phyloP scores from a whole-genome alignment of 2,888 invertebrate genomes.

The Rutpela maculata region DNA sequence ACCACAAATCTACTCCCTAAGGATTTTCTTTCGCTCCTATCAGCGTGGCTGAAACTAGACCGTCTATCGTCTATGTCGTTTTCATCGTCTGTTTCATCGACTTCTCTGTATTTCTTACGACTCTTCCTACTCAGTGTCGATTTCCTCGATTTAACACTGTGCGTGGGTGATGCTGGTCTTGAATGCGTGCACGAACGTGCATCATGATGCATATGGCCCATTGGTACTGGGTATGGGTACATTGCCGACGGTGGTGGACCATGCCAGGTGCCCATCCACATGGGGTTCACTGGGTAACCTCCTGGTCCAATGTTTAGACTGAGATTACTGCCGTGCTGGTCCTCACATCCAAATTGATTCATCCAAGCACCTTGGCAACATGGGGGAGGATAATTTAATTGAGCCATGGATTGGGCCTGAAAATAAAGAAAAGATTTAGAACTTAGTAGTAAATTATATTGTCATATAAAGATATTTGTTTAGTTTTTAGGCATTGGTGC shows the following conservation, averaged over 20 bases:
- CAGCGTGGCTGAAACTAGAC: slow-evolving; percentile 69
- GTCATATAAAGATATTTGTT: too few species aligned
- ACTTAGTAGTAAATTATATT: neutral
- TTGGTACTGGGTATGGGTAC: slow-evolving; percentile 67
- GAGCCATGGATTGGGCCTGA: slow-evolving; percentile 85
- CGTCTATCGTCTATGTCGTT: slow-evolving; percentile 65
- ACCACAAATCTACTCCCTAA: slow-evolving; percentile 61
- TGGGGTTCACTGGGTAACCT: slow-evolving; percentile 70
- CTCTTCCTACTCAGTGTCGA: slow-evolving; percentile 79
- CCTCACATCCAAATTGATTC: slow-evolving; percentile 69
- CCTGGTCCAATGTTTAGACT: slow-evolving; percentile 74
- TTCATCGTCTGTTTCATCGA: slow-evolving; percentile 74
- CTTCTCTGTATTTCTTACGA: slow-evolving; percentile 73
- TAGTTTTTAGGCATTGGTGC: too few species aligned
- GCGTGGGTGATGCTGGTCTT: slow-evolving; percentile 81
- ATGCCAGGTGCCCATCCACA: slow-evolving; percentile 75
- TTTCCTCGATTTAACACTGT: slow-evolving; percentile 82
- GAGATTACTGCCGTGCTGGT: slow-evolving; percentile 76
- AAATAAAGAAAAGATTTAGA: slow-evolving; percentile 50
- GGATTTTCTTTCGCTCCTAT: slow-evolving; percentile 65
- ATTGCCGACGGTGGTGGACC: slow-evolving; percentile 70
- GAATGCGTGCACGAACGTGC: slow-evolving; percentile 78
- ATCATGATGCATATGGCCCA: slow-evolving; percentile 75
- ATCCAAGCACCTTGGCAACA: slow-evolving; percentile 73
- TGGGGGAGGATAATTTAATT: slow-evolving; percentile 78